Conservation (phyloP, 1,140 invertebrate species). For the Bombus pascuorum region DNA sequence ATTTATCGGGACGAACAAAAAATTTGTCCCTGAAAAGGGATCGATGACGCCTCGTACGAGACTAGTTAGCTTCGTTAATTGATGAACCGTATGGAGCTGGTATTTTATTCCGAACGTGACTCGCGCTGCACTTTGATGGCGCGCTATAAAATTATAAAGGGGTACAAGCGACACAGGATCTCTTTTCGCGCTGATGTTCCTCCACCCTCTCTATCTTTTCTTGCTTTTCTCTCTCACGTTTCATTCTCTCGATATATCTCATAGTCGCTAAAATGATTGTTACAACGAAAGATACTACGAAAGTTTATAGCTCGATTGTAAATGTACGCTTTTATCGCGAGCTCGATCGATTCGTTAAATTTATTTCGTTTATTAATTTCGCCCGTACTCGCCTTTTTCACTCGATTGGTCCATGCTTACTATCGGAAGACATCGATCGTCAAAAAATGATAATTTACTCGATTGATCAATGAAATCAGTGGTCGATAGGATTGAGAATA, state of each 20-base stretch:
- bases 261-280: too few relatives aligned
- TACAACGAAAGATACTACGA: too few relatives aligned
- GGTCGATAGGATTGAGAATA: neutral
- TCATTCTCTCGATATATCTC: neutral
- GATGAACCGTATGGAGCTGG: neutral
- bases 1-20: constrained; percentile 33
- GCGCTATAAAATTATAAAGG: constrained; percentile 7
- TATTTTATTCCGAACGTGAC: neutral
- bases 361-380: neutral
- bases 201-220: too few relatives aligned
- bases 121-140: neutral
- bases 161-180: neutral
- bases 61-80: constrained; percentile 41
- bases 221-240: neutral
- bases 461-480: neutral
- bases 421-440: neutral
- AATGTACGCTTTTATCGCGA: too few relatives aligned
- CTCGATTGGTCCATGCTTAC: neutral
- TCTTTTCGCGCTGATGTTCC: neutral
- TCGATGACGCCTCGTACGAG: constrained; percentile 37
- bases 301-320: too few relatives aligned
- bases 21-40: constrained; percentile 39
- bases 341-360: too few relatives aligned
- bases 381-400: neutral
- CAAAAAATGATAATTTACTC: neutral